Base-by-base conservation (phyloP, 2,888 invertebrate species). In the Venustoraphidia nigricollis region DNA sequence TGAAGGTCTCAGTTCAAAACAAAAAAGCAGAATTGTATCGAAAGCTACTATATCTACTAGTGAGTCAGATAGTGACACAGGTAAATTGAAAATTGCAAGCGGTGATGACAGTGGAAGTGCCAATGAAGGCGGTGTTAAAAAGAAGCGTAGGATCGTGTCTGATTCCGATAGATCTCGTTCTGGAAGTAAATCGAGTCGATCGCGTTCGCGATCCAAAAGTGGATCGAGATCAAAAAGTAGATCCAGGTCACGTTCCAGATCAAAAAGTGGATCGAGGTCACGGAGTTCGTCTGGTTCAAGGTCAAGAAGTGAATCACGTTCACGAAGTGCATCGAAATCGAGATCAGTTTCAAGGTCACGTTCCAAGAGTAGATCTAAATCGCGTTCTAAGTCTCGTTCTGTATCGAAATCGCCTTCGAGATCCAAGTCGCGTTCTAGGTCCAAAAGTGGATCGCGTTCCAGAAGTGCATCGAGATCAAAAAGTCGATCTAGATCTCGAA, bases 21-120 rank as follows among this genome's bases (percentile, higher is more conserved):
- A 92, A 63, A 83, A 91, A 42, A 77, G 83, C 53, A 83, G 90
- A 60, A 85, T 94, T 62, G 83, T 92, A 0, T 95, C 95, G 0
- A 95, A 95, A 64, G 95, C 88, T 50, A 92, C 91, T 0, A 94
- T 96, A 55, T 95, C 94, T 0, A 92, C 93, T 0, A 86, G 86
- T 52, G 90, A 89, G 60, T 87, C 87, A 0, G 81, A 79, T 54
- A 83, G 83, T 53, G 81, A 81, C 47, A 68, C 69, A 46, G 68
- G 63, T 44, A 66, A 67, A 53, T 67, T 73, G 49, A 75, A 77
- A 60, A 72, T 75, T 53, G 72, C 70, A 2, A 74, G 76, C 57
- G 72, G 74, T 56, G 73, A 69, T 60, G 70, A 70, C 52, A 70
- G 68, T 49, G 63, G 65, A 46, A 70, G 67, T 8, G 67, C 65